Evolutionary conservation across 1,140 invertebrate genomes (phyloP), one percentile per base, ranked within the genome.

Genomic region (Rhyzopertha dominica): DNA sequence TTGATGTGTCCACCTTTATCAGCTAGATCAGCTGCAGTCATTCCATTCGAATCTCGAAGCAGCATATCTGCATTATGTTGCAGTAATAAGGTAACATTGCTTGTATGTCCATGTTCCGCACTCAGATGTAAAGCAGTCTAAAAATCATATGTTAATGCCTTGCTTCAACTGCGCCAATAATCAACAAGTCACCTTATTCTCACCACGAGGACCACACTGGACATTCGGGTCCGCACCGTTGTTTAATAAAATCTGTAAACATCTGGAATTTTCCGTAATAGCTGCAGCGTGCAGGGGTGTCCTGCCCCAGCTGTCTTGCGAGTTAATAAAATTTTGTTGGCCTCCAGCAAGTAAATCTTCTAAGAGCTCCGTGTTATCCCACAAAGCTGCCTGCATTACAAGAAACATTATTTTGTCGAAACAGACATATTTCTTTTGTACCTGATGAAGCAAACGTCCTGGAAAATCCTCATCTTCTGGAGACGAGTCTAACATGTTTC

Each of bases 361-460:
- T 18, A 94, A 69, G 1, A 95, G 72, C 59, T 94, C 90, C 8
- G 83, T 79, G 64, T 94, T 94, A 67, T 94, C 88, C 87, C 89
- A 95, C 14, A 95, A 65, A 3, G 90, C 88, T 12, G 89, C 89
- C 79, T 90, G 57, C 19, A 54, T n/a, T n/a, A n/a, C n/a, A n/a
- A n/a, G n/a, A n/a, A 30, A 23, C 2, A 29, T 1, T 10, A 40
- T 3, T 1, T 40, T 44, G 22, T 22, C 43, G 16, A 34, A 34
- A 22, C 22, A 37, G 44, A 18, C n/a, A n/a, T 1, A 39, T n/a
- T 30, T 35, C 30, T 40, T 53, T n/a, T 38, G 20, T 66, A 83
- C 82, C 72, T 88, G 85, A 54, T 90, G 86, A 14, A 88, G 63
- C 10, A 88, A 62, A 38, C 85, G 75, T 5, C 84, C 86, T 45